phyloP scores from a whole-genome alignment of 2,113 vertebrate genomes.

The Cololabis saira region DNA sequence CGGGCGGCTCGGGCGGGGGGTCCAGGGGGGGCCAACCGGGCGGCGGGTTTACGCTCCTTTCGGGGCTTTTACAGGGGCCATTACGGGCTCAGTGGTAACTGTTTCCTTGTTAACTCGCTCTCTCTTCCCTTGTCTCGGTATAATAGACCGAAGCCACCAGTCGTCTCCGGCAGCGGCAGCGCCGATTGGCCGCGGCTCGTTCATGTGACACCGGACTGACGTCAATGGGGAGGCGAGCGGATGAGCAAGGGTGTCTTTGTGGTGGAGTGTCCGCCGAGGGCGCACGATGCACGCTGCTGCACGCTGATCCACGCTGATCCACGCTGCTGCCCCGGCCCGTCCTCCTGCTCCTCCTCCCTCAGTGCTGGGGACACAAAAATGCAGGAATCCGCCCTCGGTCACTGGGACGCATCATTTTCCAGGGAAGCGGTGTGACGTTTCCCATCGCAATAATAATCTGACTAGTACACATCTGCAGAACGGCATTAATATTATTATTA shows the following conservation, averaged over 20 bases:
- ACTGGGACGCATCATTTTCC: neutral
- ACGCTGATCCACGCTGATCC: too few relatives aligned
- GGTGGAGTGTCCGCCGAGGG: constrained; percentile 68
- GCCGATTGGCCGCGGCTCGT: constrained; percentile 77
- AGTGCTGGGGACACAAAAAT: constrained; percentile 12
- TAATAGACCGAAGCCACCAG: constrained; percentile 70
- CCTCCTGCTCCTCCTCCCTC: neutral
- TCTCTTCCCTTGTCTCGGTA: constrained; percentile 61
- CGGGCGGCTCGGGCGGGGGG: constrained; percentile 5
- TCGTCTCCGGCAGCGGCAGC: constrained; percentile 66
- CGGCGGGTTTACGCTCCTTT: constrained; percentile 35
- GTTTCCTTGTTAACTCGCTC: constrained; percentile 71
- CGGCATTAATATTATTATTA: too few relatives aligned
- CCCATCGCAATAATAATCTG: too few relatives aligned
- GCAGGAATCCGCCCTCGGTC: constrained; percentile 34
- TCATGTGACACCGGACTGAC: constrained; percentile 84
- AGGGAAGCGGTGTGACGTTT: too few relatives aligned
- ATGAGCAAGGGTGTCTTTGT: constrained; percentile 81
- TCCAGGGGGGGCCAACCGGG: constrained; percentile 36
- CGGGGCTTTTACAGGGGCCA: constrained; percentile 48
- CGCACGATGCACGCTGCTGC: constrained; percentile 23
- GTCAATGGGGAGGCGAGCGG: constrained; percentile 87
- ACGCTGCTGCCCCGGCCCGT: neutral
- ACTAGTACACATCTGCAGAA: too few relatives aligned
- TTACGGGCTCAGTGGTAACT: constrained; percentile 60